These are phyloP conservation scores for Tortricodes alternella DNA, from an alignment of 2,888 invertebrate genomes.

Conservation along the genomic window DNA sequence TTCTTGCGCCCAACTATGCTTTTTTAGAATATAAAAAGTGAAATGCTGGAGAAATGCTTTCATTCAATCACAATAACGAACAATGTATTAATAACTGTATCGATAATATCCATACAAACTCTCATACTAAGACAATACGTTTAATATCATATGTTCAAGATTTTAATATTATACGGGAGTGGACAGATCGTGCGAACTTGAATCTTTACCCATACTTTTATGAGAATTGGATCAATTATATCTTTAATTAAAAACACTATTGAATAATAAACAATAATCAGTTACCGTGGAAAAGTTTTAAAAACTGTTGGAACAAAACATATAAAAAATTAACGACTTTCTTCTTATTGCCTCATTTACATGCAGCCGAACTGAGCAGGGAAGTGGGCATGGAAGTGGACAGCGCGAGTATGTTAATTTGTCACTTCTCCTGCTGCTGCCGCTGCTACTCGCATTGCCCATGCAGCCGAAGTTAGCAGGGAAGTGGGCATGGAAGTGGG, in stretches of 20 bases:
- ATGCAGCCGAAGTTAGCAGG: too few relatives aligned
- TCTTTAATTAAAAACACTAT: not conserved
- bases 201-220: conserved; percentile 33
- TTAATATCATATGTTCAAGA: not conserved
- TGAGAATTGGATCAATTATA: conserved; percentile 19
- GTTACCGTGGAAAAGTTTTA: not conserved
- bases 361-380: too few relatives aligned
- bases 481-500: too few relatives aligned
- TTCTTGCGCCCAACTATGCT: too few relatives aligned
- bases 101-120: not conserved
- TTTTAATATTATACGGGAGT: not conserved
- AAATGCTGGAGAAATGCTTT: not conserved
- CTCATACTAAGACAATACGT: not conserved
- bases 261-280: not conserved
- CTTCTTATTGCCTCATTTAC: too few relatives aligned
- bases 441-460: too few relatives aligned
- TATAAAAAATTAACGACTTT: too few relatives aligned
- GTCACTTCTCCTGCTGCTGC: too few relatives aligned
- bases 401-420: too few relatives aligned
- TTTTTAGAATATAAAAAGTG: too few relatives aligned
- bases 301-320: not conserved
- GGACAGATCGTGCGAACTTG: conserved; percentile 37
- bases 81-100: not conserved
- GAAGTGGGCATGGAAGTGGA: too few relatives aligned
- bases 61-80: not conserved